Base-by-base conservation (phyloP, 2,888 invertebrate genomes). In the Elysia crispata region DNA sequence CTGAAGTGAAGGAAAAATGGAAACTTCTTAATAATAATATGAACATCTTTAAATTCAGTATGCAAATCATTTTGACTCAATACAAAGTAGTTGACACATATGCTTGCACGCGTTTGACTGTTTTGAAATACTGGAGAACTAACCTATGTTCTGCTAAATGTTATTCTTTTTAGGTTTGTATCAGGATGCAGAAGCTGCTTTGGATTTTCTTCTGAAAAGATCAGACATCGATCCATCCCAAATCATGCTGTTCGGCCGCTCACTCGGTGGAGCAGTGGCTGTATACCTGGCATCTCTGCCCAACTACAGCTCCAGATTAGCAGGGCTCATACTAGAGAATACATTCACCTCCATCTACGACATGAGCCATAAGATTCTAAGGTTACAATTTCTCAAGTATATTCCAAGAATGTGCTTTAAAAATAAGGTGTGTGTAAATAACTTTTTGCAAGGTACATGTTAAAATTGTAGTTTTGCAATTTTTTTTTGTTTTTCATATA, bases 271-370 rank as follows among this genome's bases (percentile, higher is more conserved):
- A 60, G 98, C 97, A 23, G 95, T 98, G 77, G 97, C 97, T 0
- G 95, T 98, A 85, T 96, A 97, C 92, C 93, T 97, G 81, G 96
- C 96, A 1, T 95, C 95, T 28, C 94, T 95, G 87, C 93, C 95
- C 25, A 95, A 96, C 85, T 96, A 96, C 92, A 94, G 95, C 60
- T 94, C 95, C 86, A 95, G 95, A 93, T 94, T 98, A 83, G 96
- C 96, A 95, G 97, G 96, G 86, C 93, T 97, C 83, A 94, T 98
- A 85, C 94, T 98, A 25, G 98, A 98, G 92, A 98, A 98, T 92
- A 98, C 98, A 1, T 98, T 98, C 90, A 97, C 97, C 5, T 96
- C 96, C 91, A 96, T 98, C 92, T 97, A 97, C 50, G 97, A 97
- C 84, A 97, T 98, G 95, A 97, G 97, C 25, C 94, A 95, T 86